Conservation (phyloP, 2,888 invertebrate species). For the Erpobdella octoculata region DNA sequence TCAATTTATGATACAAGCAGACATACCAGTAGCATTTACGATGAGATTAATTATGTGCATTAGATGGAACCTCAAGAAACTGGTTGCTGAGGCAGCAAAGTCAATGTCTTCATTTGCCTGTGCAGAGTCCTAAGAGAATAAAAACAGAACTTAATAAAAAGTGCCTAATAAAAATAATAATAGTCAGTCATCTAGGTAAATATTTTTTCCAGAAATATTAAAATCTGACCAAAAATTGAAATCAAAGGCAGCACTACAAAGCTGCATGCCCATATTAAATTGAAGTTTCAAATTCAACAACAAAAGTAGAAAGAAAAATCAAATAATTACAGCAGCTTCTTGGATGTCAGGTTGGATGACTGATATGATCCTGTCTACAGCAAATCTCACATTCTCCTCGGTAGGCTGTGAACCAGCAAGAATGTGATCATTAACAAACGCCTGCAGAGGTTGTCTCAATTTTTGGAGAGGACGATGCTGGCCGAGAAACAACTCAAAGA, state of each 20-base stretch:
- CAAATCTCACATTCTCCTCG: conserved; percentile 47
- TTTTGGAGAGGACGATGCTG: conserved; percentile 53
- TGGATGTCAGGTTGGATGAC: conserved; percentile 53
- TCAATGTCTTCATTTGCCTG: conserved; percentile 51
- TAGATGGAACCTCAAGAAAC: conserved; percentile 40
- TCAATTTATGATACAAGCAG: background rate
- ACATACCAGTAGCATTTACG: conserved; percentile 44
- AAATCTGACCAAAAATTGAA: background rate
- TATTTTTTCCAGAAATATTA: background rate
- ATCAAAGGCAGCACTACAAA: background rate
- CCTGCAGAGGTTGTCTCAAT: conserved; percentile 53
- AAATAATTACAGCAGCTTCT: conserved; percentile 53
- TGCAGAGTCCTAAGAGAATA: conserved; percentile 49
- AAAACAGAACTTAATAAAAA: no score
- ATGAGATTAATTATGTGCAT: conserved; percentile 46
- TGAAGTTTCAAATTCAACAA: conserved; percentile 38
- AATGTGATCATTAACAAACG: conserved; percentile 54
- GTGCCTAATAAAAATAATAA: no score
- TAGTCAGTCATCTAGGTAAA: no score
- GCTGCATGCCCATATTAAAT: conserved; percentile 50
- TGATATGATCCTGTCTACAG: conserved; percentile 51
- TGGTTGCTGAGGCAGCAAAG: conserved; percentile 8
- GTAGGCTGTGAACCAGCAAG: conserved; percentile 52
- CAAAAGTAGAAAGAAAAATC: conserved; percentile 6
- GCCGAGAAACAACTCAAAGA: conserved; percentile 51